Base-by-base conservation (phyloP, 64 coral and sea anemone genomes). In the Stichodactyla mertensii region DNA sequence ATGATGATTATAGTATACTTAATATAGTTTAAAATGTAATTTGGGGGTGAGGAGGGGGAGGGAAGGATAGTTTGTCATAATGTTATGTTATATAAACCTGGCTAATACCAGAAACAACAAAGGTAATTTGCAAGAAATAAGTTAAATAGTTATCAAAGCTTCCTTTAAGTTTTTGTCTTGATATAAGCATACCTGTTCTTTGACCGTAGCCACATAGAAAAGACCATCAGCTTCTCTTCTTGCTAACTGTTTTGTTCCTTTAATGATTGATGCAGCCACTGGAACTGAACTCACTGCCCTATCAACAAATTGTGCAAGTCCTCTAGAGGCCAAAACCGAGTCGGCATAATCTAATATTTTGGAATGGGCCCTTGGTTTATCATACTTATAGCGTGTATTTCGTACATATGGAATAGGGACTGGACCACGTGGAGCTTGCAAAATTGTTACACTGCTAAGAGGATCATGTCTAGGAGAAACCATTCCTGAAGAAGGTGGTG, bases 271-370 rank as follows among this genome's bases (percentile, higher is more conserved):
- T 55, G 93, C 93, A 64, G 97, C 97, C 16, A 99, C 90, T n/a
- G 97, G 97, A 4, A 94, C 93, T 19, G 55, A 69, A 20, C 84
- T 82, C 18, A 61, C 67, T 6, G 70, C 51, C 55, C 88, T 80
- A 61, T 87, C 88, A 83, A 83, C 86, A 15, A 91, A 89, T 6
- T 87, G 52, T 36, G 97, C 88, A 71, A 99, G 86, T 56, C 97
- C 97, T 89, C 93, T 86, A 1, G 97, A 93, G 61, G 93, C 89
- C 55, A 99, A 67, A 10, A 99, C 93, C 16, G 97, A 84, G 70
- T 99, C 97, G 24, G 93, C 93, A 90, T 99, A 99, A 69, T 95
- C 88, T 57, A 99, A 66, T 53, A 95, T 89, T 54, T 92, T 90
- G 16, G 97, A 99, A 20, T 82, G 82, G 2, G 87, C 91, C 10